Evolutionary conservation across 2,797 vertebrate species (phyloP).

Genomic region (Scolopax bukidnonensis): DNA sequence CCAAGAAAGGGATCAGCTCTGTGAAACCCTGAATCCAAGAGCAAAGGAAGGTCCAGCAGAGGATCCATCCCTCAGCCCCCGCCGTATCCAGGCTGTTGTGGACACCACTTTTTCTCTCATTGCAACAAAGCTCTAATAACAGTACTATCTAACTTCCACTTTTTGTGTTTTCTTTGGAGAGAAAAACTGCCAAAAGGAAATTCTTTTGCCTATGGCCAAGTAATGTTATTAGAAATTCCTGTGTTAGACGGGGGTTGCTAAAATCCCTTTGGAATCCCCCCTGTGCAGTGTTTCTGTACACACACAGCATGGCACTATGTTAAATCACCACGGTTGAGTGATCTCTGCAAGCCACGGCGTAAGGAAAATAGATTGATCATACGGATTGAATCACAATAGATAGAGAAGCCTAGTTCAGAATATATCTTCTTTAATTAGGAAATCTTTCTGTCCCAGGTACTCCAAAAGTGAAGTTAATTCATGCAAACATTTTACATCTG

Average conservation of each 20-base stretch:
- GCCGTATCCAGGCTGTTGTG: background rate
- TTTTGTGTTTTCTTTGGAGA: constrained; percentile 59
- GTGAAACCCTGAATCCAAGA: background rate
- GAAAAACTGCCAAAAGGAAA: constrained; percentile 57
- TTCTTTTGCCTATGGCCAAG: constrained; percentile 57
- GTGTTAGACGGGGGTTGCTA: constrained; percentile 1
- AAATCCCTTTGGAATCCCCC: constrained; percentile 59
- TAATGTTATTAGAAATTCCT: constrained; percentile 34
- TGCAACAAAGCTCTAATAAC: constrained; percentile 13
- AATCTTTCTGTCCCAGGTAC: constrained; percentile 14
- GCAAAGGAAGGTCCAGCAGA: background rate
- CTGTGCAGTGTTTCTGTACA: constrained; percentile 27
- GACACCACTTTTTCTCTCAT: background rate
- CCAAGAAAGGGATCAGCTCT: background rate
- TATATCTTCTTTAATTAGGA: constrained; percentile 37
- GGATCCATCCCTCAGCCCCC: background rate
- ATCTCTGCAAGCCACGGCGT: background rate
- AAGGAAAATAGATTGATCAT: constrained; percentile 30
- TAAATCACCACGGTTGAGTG: background rate
- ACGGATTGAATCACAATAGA: constrained; percentile 26
- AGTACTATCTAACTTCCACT: constrained; percentile 52
- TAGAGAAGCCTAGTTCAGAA: background rate
- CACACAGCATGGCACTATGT: background rate
- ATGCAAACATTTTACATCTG: constrained; percentile 49
- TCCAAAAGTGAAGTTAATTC: constrained; percentile 35